A percentile compares a stretch with the other conserved stretches of the same genome.
Conservation (phyloP, 2,888 invertebrate species). For the Laspeyria flexula region DNA sequence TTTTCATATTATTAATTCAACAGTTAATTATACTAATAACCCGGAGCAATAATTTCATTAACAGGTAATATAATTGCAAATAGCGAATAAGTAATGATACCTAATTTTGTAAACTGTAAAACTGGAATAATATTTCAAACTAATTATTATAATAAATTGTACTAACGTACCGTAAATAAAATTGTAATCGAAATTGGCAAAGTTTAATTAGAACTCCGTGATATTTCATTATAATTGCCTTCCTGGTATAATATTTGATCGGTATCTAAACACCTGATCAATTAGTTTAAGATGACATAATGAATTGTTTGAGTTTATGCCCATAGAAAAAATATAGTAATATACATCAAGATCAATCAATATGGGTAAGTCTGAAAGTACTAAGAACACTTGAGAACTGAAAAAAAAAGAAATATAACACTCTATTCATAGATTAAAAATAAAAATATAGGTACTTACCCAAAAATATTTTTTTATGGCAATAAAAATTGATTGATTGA, state of each 20-base stretch:
- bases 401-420: too few relatives aligned
- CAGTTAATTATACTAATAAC: too few relatives aligned
- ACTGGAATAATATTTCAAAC: constrained; percentile 30
- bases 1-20: too few relatives aligned
- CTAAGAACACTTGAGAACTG: too few relatives aligned
- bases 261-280: constrained; percentile 30
- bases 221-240: constrained; percentile 34
- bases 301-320: neutral
- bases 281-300: constrained; percentile 2
- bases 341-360: too few relatives aligned
- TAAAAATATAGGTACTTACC: too few relatives aligned
- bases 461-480: too few relatives aligned
- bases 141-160: constrained; percentile 37
- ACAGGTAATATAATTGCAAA: neutral
- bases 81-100: neutral
- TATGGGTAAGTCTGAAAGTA: too few relatives aligned
- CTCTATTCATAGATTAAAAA: too few relatives aligned
- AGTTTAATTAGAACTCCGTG: constrained; percentile 39
- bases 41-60: too few relatives aligned
- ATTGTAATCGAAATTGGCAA: constrained; percentile 35
- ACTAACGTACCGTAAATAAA: constrained; percentile 32
- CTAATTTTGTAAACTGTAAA: constrained; percentile 11
- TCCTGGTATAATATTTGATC: constrained; percentile 28
- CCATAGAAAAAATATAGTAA: too few relatives aligned
- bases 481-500: too few relatives aligned